Evolutionary conservation across 2,888 invertebrate genomes (phyloP), one percentile per base, ranked within the genome.

Genomic region (Amphipoea oculea): DNA sequence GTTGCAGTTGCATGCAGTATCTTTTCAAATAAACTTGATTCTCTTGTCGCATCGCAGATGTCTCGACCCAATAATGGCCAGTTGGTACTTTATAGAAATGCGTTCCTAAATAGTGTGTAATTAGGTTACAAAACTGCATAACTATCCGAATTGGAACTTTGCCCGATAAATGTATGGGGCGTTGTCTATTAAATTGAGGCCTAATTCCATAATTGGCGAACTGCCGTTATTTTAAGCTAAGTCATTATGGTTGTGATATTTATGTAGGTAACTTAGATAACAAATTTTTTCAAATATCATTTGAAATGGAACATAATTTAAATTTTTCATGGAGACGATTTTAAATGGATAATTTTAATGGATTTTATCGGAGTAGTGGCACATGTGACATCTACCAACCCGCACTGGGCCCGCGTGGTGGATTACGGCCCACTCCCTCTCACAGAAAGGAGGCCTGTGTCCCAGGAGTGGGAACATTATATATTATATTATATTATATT

Each of bases 91-190:
- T 42, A 81, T 9, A 69, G 14, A 45, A 66, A 80, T 54, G 57
- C 9, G n/a, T 71, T 40, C 20, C n/a, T 85, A 57, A 85, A 68
- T 71, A 23, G 45, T 67, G 20, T 54, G 67, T 48, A 40, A 78
- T 71, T 81, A 75, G 57, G 71, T 76, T 86, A 76, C 67, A 73
- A 45, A 71, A 45, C 14, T 60, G 57, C 42, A 57, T 76, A 63
- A 17, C 54, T 42, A 86, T 83, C 12, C 51, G 20, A 60, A 14
- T 68, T 83, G 87, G 83, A 83, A 83, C 29, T 54, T 40, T 83
- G 83, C 83, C 87, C 68, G 29, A 14, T 60, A 68, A 68, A 83
- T 69, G 65, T 73, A 81, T 81, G 45, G 40, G 45, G 42, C 60
- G 29, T 73, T 70, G 48, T 62, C 65, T 82, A 82, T 74, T 86